Base-by-base conservation (phyloP, 2,888 invertebrate genomes). In the Dicranocentrus wangi region DNA sequence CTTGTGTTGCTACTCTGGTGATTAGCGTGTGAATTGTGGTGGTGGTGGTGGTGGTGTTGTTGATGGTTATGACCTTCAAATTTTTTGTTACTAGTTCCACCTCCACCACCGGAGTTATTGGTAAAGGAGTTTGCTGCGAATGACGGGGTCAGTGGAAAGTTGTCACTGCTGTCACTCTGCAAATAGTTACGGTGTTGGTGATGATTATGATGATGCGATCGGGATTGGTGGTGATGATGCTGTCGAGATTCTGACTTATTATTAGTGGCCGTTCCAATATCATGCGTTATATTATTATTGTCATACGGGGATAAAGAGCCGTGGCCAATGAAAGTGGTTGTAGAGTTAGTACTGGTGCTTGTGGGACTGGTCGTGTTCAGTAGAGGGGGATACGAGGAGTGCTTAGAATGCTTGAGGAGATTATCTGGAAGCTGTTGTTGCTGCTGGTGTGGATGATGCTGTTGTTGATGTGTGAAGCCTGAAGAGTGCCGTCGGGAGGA, bases 101-200 rank as follows among this genome's bases (percentile, higher is more conserved):
- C 73, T 17, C 81, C 82, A 78, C 82, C 82, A 27, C 83, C 83
- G 43, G 80, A 81, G 43, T 73, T 82, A 76, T 84, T 84, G 42
- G 53, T 39, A 63, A 32, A 66, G 27, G 55, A 72, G 61, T 28
- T 15, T 28, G 78, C 21, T 21, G 71, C 15, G 51, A 72, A 71
- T 23, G 71, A 77, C 51, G 80, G 61, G 58, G 82, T 76, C 61
- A 73, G 1, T 2, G 79, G 79, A 21, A 80, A 80, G 60, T 80
- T 80, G 25, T 80, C 80, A 21, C 80, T 80, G 73, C 82, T 75
- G 32, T 73, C 55, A 55, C 65, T 70, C 55, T 78, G 70, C 47
- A 71, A 68, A 32, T 82, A 53, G 25, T 66, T 17, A 19, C 43
- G 58, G 8, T 79, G 78, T 2, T 73, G 72, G 2, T 72, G 69